A percentile compares a stretch with the other conserved stretches of the same genome.
These are phyloP conservation scores for Protobothrops mucrosquamatus DNA, from an alignment of 2,113 vertebrate genomes.

Conservation along the genomic window DNA sequence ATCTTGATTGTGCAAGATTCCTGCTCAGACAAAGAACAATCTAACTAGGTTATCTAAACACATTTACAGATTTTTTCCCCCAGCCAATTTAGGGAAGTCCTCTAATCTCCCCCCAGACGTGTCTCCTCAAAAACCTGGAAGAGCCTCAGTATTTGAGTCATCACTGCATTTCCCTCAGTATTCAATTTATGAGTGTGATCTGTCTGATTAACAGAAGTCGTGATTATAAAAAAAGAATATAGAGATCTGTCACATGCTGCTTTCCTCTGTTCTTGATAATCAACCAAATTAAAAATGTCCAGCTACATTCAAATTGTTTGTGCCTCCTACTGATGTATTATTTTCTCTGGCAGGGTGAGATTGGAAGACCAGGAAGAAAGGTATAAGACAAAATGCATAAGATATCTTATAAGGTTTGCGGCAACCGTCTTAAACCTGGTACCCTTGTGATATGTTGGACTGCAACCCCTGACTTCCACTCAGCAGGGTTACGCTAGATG, in stretches of 20 bases:
- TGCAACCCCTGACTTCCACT: not conserved
- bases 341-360: conserved; percentile 86
- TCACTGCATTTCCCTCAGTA: not conserved
- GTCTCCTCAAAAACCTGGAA: not conserved
- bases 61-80: not conserved
- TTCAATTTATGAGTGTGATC: not conserved
- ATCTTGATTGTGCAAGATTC: not conserved
- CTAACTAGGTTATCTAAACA: not conserved
- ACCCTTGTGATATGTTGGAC: not conserved
- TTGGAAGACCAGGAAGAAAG: conserved; percentile 97
- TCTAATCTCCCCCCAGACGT: not conserved
- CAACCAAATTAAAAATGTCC: not conserved
- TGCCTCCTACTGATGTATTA: conserved; percentile 45
- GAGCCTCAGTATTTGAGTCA: not conserved
- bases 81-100: not conserved
- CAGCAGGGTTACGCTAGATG: not conserved
- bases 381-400: conserved; percentile 69
- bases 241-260: not conserved
- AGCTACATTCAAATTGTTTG: not conserved
- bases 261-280: not conserved
- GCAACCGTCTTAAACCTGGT: not conserved
- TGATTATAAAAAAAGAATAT: not conserved
- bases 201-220: not conserved
- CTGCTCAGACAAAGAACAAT: not conserved
- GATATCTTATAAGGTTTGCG: not conserved